Conservation (phyloP, 2,888 invertebrate species). For the Thecophora atra region DNA sequence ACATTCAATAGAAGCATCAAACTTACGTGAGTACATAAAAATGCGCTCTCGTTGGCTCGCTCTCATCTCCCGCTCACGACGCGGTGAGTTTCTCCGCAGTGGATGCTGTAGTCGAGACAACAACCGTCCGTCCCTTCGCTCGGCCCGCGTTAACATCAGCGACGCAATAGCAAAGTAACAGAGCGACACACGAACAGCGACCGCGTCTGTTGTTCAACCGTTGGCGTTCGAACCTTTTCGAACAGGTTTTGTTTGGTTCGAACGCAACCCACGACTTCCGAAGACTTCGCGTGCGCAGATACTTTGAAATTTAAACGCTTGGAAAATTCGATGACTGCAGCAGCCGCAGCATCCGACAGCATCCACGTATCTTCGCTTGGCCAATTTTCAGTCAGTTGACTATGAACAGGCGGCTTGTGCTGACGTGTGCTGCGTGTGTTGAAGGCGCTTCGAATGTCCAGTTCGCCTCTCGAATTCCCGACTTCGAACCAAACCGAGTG, state of each 20-base stretch:
- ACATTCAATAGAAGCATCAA: background rate
- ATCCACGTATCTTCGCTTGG: slow-evolving; percentile 35
- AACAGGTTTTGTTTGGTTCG: slow-evolving; percentile 41
- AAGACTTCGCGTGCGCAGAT: slow-evolving; percentile 16
- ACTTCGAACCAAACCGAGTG: slow-evolving; percentile 6
- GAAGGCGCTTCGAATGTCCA: slow-evolving; percentile 6
- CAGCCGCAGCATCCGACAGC: slow-evolving; percentile 31
- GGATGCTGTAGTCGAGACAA: background rate
- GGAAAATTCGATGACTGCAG: slow-evolving; percentile 39
- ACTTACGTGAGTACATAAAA: too few relatives aligned
- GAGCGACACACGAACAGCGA: background rate
- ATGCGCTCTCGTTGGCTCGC: slow-evolving; percentile 20
- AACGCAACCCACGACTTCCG: slow-evolving; percentile 26
- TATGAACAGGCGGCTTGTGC: slow-evolving; percentile 63
- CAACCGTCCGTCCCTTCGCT: too few relatives aligned
- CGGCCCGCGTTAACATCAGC: slow-evolving; percentile 17
- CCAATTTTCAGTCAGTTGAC: slow-evolving; percentile 57
- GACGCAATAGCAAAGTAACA: background rate
- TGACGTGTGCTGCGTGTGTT: slow-evolving; percentile 54
- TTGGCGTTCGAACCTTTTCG: slow-evolving; percentile 6
- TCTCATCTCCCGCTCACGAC: background rate
- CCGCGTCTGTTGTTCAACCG: background rate
- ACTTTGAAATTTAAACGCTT: slow-evolving; percentile 38
- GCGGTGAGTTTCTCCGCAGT: slow-evolving; percentile 29
- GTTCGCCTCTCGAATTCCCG: slow-evolving; percentile 30